phyloP scores from a whole-genome alignment of 2,113 vertebrate species.

The Casuarius casuarius region DNA sequence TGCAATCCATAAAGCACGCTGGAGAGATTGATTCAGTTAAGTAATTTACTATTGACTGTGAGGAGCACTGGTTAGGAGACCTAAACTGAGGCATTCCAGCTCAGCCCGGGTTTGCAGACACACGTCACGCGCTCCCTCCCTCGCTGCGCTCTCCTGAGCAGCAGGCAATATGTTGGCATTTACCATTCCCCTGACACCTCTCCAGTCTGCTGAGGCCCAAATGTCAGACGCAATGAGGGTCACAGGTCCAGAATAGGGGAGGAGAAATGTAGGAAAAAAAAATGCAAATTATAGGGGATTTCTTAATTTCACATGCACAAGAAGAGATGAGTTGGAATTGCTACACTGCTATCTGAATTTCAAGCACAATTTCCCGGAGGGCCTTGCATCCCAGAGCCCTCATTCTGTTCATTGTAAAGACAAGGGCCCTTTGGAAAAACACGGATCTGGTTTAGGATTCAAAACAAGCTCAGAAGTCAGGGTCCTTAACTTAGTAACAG shows the following conservation, averaged over 20 bases:
- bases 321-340: not conserved
- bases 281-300: not conserved
- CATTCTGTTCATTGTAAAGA: not conserved
- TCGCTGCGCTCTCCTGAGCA: fast-evolving
- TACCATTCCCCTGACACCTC: not conserved
- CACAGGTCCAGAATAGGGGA: not conserved
- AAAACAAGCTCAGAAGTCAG: not conserved
- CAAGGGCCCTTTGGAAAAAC: not conserved
- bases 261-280: not conserved
- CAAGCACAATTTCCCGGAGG: not conserved
- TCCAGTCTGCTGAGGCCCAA: not conserved
- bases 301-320: not conserved
- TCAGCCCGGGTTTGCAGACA: not conserved
- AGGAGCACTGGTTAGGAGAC: not conserved
- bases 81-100: not conserved
- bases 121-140: fast-evolving
- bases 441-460: not conserved
- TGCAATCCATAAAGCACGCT: not conserved
- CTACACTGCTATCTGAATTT: not conserved
- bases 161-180: not conserved
- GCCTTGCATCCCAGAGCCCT: not conserved
- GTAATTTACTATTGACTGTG: not conserved
- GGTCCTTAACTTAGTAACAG: not conserved
- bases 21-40: not conserved
- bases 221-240: not conserved